These are phyloP conservation scores for Toxonevra muliebris DNA, from an alignment of 2,888 invertebrate genomes.

Conservation along the genomic window DNA sequence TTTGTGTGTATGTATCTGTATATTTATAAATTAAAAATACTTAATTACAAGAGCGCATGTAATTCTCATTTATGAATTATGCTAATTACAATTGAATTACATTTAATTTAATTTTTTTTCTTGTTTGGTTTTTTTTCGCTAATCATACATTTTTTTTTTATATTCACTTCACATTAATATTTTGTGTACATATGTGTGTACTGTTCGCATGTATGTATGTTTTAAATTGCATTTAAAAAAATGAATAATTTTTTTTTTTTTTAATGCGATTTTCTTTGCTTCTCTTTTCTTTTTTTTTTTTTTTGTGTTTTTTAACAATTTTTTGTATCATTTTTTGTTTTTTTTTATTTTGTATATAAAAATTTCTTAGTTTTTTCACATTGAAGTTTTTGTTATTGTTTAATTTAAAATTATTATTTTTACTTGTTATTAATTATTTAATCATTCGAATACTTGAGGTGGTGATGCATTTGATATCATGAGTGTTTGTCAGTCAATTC, in stretches of 20 bases:
- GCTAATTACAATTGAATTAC: constrained; percentile 10
- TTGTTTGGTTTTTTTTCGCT: background rate
- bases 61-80: constrained; percentile 6
- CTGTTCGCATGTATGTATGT: background rate
- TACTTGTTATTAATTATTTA: constrained; percentile 14
- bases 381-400: background rate
- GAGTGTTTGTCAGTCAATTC: constrained; percentile 70
- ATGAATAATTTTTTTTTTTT: too few species aligned
- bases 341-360: background rate
- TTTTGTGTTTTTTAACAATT: constrained; percentile 15
- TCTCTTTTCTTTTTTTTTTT: constrained; percentile 20
- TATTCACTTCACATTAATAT: background rate
- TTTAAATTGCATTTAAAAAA: background rate
- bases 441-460: constrained; percentile 47
- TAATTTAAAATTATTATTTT: background rate
- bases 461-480: constrained; percentile 62
- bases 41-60: constrained; percentile 17
- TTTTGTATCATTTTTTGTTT: constrained; percentile 10
- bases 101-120: background rate
- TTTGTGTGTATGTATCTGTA: constrained; percentile 9
- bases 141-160: background rate
- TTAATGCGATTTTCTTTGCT: constrained; percentile 17
- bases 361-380: background rate
- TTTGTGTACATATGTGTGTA: background rate
- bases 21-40: constrained; percentile 24